Conservation (phyloP, 2,888 invertebrate genomes). For the Parthenolecanium corni region DNA sequence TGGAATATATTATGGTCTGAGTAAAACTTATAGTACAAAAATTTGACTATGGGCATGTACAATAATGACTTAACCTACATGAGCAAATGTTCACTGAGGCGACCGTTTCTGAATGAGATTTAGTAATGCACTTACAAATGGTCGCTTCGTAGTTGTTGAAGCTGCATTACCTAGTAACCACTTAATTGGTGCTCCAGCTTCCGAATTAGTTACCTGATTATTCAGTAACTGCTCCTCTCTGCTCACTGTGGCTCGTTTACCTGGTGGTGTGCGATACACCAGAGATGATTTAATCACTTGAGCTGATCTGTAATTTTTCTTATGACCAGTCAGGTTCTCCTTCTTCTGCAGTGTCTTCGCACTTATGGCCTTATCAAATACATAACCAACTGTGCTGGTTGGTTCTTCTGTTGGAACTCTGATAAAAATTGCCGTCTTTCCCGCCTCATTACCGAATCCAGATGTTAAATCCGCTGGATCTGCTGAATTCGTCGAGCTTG, state of each 20-base stretch:
- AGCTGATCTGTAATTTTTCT: conserved; percentile 11
- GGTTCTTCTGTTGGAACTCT: conserved; percentile 15
- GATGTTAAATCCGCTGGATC: not conserved
- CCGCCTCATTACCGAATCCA: not conserved
- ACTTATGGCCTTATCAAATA: conserved; percentile 17
- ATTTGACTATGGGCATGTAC: not conserved
- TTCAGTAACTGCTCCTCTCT: not conserved
- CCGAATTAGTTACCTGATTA: not conserved
- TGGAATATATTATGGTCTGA: no score
- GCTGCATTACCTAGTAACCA: conserved; percentile 1
- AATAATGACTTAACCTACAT: not conserved
- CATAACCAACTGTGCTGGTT: conserved; percentile 12
- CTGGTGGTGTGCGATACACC: conserved; percentile 23
- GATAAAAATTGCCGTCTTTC: conserved; percentile 6
- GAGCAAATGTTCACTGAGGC: not conserved
- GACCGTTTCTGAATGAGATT: conserved; percentile 20
- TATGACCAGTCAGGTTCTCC: not conserved
- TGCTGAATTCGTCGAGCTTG: not conserved
- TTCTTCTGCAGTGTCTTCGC: conserved; percentile 16
- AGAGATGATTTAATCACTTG: conserved; percentile 21
- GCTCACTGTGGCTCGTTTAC: conserved; percentile 15
- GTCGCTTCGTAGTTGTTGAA: conserved; percentile 14
- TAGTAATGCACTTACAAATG: conserved; percentile 8
- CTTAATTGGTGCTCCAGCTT: not conserved
- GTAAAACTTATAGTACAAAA: no score